Base-by-base conservation (phyloP, 2,113 vertebrate species). In the Hippoglossus stenolepis region DNA sequence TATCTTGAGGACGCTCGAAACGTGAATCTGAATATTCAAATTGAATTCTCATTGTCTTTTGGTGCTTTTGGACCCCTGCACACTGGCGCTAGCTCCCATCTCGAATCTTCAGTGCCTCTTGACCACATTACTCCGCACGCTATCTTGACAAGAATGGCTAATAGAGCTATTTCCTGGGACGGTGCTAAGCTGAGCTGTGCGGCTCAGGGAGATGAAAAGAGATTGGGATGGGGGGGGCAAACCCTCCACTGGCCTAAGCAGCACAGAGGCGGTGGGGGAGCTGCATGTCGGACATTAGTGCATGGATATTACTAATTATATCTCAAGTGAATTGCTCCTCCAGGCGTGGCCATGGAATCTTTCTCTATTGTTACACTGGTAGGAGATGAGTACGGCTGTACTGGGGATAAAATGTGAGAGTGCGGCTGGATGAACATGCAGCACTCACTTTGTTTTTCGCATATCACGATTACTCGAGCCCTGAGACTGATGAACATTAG, bases 261-360 rank as follows among this genome's bases (percentile, higher is more conserved):
- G 73, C 77, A 38, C 38, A 51, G 17, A 73, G 31, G 72, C 77
- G 64, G 57, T 0, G 53, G 71, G 64, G 70, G 84, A 79, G 75
- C 58, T 79, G 54, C 40, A 45, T 77, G 77, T 65, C 87, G 65
- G 85, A 80, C 86, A 85, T 90, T 63, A 75, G 78, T 77, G 73
- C 67, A 31, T 70, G 70, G 77, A 73, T 89, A 79, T 64, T 86
- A 82, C 83, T 91, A 91, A 92, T 93, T 91, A 87, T 86, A 91
- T 91, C 92, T 91, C 73, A 65, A 88, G 87, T 91, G 86, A 87
- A 91, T 85, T 51, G 12, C 70, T 85, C 70, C 83, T 75, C 18
- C 63, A 80, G 78, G 82, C 78, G 2, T 62, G 56, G 64, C 80
- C 76, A 57, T 38, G 49, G 70, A 79, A 86, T 66, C 24, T 23